Evolutionary conservation across 1,140 invertebrate genomes (phyloP).

Genomic region (Pararge aegeria): DNA sequence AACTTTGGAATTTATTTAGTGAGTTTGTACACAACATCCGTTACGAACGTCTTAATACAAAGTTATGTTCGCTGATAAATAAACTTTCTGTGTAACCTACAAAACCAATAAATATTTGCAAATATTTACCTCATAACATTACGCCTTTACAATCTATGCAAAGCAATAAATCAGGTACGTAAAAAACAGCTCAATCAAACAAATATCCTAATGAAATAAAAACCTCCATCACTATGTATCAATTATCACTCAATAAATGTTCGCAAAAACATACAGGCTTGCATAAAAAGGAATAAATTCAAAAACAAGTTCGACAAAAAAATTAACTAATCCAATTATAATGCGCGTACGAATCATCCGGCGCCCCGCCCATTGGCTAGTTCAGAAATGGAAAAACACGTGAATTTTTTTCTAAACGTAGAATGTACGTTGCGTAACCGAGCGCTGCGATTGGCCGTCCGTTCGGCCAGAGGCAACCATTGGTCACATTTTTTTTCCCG

Average conservation of each 20-base stretch:
- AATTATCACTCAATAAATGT: not conserved
- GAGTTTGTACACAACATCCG: too few relatives aligned
- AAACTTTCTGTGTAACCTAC: too few relatives aligned
- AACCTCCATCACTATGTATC: too few relatives aligned
- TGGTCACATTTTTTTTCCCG: constrained; percentile 71
- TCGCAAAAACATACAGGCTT: not conserved
- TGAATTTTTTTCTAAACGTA: constrained; percentile 76
- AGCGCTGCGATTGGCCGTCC: constrained; percentile 52
- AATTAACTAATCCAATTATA: constrained; percentile 53
- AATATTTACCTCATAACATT: too few relatives aligned
- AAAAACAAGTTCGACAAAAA: constrained; percentile 21
- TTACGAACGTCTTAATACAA: too few relatives aligned
- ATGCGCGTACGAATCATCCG: constrained; percentile 49
- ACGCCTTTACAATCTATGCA: too few relatives aligned
- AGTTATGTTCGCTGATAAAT: too few relatives aligned
- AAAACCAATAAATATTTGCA: too few relatives aligned
- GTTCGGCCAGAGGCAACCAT: constrained; percentile 42
- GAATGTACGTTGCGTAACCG: constrained; percentile 59
- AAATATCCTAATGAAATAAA: too few relatives aligned
- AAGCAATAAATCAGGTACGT: too few relatives aligned
- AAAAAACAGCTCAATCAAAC: too few relatives aligned
- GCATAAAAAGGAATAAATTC: constrained; percentile 10
- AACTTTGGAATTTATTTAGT: too few relatives aligned
- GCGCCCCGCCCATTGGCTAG: constrained; percentile 53
- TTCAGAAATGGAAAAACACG: constrained; percentile 71